Evolutionary conservation across 2,888 invertebrate species (phyloP), one percentile per base, ranked within the genome.

Genomic region (Bhutanitis thaidina): DNA sequence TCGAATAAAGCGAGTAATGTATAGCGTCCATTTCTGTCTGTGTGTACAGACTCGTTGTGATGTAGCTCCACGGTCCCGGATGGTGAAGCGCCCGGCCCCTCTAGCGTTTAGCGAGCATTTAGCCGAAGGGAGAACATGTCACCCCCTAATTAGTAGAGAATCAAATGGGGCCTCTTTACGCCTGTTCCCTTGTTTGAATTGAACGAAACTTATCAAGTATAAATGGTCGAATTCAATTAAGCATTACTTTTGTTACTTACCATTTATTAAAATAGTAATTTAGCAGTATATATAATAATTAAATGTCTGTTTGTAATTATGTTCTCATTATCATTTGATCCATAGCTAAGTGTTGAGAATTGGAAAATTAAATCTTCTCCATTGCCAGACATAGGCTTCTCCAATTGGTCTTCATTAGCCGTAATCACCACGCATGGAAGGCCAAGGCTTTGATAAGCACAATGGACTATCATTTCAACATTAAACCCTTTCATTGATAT

Each of bases 141-240:
- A 68, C 77, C 73, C 81, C 78, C 79, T 78, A 82, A 84, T 85
- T 83, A 83, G 77, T 77, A 77, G 61, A 71, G 69, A 76, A 81
- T 80, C 77, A 77, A 76, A 79, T 65, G 70, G 71, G 61, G 69
- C 67, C 72, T 79, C 77, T 80, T 80, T 77, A 73, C 71, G 74
- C 74, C 74, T 69, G 67, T 74, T 76, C 74, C 69, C 69, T 72
- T 74, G 73, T 74, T 74, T 69, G 67, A 60, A 71, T 74, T 77
- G 77, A 77, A 79, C 75, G 74, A 71, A 73, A 70, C 62, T 65
- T 65, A 58, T 59, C 39, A 40, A 36, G 30, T 20, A 8, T 15
- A 43, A 43, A 13, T n/a, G 43, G 14, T 43, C 36, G 30, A 16
- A 29, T 47, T 8, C 15, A 49, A 37, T 36, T 15, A 41, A 37